Conservation (phyloP, 2,797 vertebrate genomes). For the Phataginus tricuspis region DNA sequence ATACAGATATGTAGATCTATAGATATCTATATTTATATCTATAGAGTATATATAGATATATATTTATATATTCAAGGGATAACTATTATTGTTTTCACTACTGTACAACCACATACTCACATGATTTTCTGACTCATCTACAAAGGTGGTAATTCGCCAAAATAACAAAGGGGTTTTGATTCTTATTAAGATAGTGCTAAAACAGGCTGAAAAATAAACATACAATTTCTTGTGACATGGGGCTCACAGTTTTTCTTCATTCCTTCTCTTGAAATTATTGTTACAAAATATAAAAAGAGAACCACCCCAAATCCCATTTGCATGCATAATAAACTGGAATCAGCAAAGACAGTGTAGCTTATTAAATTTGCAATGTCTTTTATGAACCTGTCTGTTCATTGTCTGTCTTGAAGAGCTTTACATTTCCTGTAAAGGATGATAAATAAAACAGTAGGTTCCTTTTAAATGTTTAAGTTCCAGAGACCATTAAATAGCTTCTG, state of each 20-base stretch:
- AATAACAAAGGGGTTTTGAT: neutral
- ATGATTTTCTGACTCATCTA: neutral
- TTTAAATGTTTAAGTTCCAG: conserved; percentile 66
- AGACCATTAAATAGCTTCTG: conserved; percentile 53
- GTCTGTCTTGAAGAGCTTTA: conserved; percentile 64
- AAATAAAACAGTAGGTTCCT: conserved; percentile 60
- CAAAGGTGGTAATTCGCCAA: neutral
- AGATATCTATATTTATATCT: neutral
- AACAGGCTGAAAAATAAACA: neutral
- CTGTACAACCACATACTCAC: neutral
- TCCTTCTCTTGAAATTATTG: conserved; percentile 42
- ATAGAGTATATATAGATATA: neutral
- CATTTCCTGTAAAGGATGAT: conserved; percentile 72
- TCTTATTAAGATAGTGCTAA: neutral
- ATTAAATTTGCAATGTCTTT: conserved; percentile 65
- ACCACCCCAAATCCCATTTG: conserved; percentile 20
- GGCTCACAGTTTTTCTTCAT: neutral
- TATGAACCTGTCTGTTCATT: conserved; percentile 61
- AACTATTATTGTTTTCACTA: neutral
- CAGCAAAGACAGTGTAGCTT: neutral
- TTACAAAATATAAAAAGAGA: conserved; percentile 34
- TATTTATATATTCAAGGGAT: neutral
- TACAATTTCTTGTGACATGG: neutral
- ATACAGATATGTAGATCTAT: neutral
- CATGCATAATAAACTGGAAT: conserved; percentile 54